These are phyloP conservation scores for Etheostoma perlongum DNA, from an alignment of 2,797 vertebrate genomes.

Conservation along the genomic window DNA sequence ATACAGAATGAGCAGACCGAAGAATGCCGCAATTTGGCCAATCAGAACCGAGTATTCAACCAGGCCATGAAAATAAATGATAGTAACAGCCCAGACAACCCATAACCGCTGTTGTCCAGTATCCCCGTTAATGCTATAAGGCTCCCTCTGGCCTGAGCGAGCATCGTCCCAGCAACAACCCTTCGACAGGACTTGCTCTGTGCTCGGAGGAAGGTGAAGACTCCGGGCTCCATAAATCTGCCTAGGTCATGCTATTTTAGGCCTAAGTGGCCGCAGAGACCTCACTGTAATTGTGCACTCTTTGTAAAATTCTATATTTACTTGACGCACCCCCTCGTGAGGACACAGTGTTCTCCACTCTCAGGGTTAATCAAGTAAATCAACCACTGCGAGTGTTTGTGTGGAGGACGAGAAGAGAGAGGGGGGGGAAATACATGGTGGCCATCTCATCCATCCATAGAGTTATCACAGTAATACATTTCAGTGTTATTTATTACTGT, in stretches of 20 bases:
- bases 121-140: constrained; percentile 9
- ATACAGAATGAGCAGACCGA: too few relatives aligned
- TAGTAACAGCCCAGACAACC: not conserved
- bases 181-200: constrained; percentile 20
- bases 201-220: constrained; percentile 60
- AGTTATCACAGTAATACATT: constrained; percentile 48
- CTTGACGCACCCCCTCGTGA: constrained; percentile 25
- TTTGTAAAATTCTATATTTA: constrained; percentile 63
- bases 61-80: too few relatives aligned
- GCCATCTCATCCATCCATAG: constrained; percentile 26
- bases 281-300: constrained; percentile 52
- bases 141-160: not conserved
- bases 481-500: constrained; percentile 62
- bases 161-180: constrained; percentile 22
- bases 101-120: constrained; percentile 1
- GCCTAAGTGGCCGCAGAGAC: constrained; percentile 57
- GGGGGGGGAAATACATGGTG: constrained; percentile 7
- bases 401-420: constrained; percentile 16
- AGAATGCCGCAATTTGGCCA: too few relatives aligned
- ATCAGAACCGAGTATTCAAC: too few relatives aligned
- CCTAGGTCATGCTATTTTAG: constrained; percentile 56
- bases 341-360: constrained; percentile 54
- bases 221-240: constrained; percentile 64
- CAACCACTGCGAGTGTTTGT: constrained; percentile 24
- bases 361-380: constrained; percentile 67